These are phyloP conservation scores for Mustela erminea DNA, from an alignment of 2,797 vertebrate species.

Conservation along the genomic window DNA sequence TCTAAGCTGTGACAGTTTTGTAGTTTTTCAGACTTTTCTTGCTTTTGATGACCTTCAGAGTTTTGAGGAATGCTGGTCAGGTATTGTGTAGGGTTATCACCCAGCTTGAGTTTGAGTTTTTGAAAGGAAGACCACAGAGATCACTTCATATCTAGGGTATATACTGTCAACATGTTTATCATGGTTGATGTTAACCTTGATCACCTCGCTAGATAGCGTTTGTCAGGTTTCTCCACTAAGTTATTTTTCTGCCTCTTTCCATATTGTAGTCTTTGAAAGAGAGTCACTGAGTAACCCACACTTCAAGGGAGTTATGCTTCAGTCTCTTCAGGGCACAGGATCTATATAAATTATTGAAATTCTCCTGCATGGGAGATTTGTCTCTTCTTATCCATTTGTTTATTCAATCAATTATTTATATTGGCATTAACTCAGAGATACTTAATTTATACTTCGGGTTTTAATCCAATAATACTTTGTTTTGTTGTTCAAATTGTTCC, in stretches of 20 bases:
- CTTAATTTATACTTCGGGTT: background rate
- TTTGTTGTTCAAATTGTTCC: background rate
- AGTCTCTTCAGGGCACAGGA: background rate
- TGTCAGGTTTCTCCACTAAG: background rate
- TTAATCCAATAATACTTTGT: background rate
- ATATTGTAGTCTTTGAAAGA: background rate
- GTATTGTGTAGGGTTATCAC: background rate
- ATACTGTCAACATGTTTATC: background rate
- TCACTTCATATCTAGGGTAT: background rate
- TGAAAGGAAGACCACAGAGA: background rate
- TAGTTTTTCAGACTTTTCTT: background rate
- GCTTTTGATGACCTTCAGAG: background rate
- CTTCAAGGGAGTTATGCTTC: background rate
- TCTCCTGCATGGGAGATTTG: background rate
- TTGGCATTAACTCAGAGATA: background rate
- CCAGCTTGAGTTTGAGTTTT: background rate
- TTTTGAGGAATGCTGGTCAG: background rate
- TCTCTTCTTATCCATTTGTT: background rate
- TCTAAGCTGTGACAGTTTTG: background rate
- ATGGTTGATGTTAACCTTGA: background rate
- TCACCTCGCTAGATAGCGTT: background rate
- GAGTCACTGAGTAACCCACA: background rate
- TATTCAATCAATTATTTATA: conserved; percentile 11
- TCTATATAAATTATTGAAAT: background rate
- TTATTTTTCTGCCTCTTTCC: background rate